A percentile compares a stretch with the other conserved stretches of the same genome.
Conservation (phyloP, 1,140 invertebrate genomes). For the Phymastichus coffea region DNA sequence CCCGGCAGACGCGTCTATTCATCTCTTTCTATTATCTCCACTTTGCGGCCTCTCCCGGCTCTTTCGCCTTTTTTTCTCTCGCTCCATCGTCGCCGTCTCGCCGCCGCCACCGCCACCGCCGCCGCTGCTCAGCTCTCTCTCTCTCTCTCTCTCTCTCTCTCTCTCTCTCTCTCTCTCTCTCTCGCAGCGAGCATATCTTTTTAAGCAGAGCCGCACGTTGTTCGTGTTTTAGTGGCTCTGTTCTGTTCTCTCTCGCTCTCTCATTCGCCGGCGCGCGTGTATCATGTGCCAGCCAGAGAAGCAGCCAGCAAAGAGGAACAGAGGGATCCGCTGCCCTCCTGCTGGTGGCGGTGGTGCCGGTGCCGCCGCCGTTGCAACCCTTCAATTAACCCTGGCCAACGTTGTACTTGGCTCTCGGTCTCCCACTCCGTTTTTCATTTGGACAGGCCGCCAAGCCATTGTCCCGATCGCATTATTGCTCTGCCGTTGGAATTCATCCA, state of each 20-base stretch:
- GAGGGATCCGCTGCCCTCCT: neutral
- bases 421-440: conserved; percentile 46
- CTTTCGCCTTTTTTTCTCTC: neutral
- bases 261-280: neutral
- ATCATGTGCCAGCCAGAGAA: no score
- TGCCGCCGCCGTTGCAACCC: conserved; percentile 45
- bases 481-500: no score
- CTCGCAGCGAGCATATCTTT: conserved; percentile 15
- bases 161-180: conserved; percentile 20
- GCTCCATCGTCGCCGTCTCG: neutral
- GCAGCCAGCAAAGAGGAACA: no score
- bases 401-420: conserved; percentile 30
- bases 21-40: conserved; percentile 26
- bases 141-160: conserved; percentile 9
- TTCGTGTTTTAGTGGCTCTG: conserved; percentile 18
- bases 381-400: conserved; percentile 45
- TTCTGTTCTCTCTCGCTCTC: neutral
- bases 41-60: neutral
- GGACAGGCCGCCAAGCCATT: no score
- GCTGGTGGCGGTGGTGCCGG: conserved; percentile 35
- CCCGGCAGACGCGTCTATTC: neutral
- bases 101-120: neutral
- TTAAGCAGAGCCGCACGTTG: conserved; percentile 40
- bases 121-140: neutral
- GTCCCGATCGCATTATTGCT: no score